phyloP scores from a whole-genome alignment of 2,888 invertebrate genomes.

The Drosophila fungiperda region DNA sequence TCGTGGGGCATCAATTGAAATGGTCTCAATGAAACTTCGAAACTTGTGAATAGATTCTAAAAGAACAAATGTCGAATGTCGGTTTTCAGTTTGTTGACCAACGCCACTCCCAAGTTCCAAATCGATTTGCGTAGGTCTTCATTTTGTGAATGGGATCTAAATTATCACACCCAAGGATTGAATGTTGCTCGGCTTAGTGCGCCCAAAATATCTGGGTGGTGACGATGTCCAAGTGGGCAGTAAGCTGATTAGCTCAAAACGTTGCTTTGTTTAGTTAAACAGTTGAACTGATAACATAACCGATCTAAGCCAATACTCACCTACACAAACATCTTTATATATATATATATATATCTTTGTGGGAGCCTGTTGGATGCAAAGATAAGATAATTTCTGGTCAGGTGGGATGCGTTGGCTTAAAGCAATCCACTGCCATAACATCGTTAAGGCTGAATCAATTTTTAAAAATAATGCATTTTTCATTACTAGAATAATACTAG shows the following conservation, averaged over 20 bases:
- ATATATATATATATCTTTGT: neutral
- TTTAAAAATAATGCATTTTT: neutral
- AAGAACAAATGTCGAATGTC: constrained; percentile 19
- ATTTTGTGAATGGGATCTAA: neutral
- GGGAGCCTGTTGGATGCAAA: neutral
- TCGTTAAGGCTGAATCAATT: neutral
- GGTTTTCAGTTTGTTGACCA: neutral
- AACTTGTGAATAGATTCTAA: constrained; percentile 19
- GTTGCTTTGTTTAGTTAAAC: constrained; percentile 4
- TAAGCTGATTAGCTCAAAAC: constrained; percentile 36
- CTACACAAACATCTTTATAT: constrained; percentile 13
- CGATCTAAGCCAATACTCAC: constrained; percentile 1
- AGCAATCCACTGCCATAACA: neutral
- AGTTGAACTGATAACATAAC: constrained; percentile 1
- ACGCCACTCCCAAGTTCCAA: constrained; percentile 37
- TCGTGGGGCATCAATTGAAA: constrained; percentile 40
- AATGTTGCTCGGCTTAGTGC: constrained; percentile 8
- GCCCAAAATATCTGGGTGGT: constrained; percentile 29
- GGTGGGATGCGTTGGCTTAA: neutral
- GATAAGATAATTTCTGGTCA: neutral
- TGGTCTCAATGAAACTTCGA: constrained; percentile 23
- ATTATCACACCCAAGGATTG: constrained; percentile 22
- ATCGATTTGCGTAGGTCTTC: constrained; percentile 29
- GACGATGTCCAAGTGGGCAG: constrained; percentile 32
- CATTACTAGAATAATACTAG: neutral